Base-by-base conservation (phyloP, 2,888 invertebrate genomes). In the Alviniconcha strummeri region DNA sequence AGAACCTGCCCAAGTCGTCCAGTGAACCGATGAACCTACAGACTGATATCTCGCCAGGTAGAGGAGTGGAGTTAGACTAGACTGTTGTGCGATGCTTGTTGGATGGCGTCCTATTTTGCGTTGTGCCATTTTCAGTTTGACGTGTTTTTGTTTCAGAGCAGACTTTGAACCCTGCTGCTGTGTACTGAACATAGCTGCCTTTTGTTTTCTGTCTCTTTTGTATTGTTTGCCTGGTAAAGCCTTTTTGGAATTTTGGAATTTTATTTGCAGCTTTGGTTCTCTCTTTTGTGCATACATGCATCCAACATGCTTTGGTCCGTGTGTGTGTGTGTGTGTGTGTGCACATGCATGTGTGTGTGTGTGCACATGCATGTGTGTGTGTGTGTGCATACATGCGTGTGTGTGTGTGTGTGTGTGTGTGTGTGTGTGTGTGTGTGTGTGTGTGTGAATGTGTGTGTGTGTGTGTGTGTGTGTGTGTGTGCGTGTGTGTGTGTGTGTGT, bases 11-110 rank as follows among this genome's bases (percentile, higher is more conserved):
- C 57, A 93, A 93, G 87, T 93, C 93, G 0, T 91, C 92, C 13
- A 92, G 92, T 85, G 93, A 93, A 79, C 93, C 93, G 4, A 93
- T 93, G 92, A 92, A 92, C 85, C 88, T 93, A 54, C 91, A 92
- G 85, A 93, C 93, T 78, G 93, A 93, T 72, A 87, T 91, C 64
- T 92, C 92, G 19, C 92, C 92, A 90, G 92, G 92, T 92, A 91
- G 84, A 77, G 69, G 19, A 9, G 57, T 57, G 19, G 6, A 56
- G 77, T 82, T 36, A 17, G 7, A 60, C 8, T 19, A 4, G 55
- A 79, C 13, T 19, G 56, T 74, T 11, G 81, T 36, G 17, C 7
- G 6, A 13, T 2, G 5, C 4, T 55, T 55, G 75, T 75, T 6
- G 54, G 75, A 75, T 8, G 75, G 7, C 9, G 72, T 15, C 36